Conservation (phyloP, 2,797 vertebrate species). For the Lithobates pipiens region DNA sequence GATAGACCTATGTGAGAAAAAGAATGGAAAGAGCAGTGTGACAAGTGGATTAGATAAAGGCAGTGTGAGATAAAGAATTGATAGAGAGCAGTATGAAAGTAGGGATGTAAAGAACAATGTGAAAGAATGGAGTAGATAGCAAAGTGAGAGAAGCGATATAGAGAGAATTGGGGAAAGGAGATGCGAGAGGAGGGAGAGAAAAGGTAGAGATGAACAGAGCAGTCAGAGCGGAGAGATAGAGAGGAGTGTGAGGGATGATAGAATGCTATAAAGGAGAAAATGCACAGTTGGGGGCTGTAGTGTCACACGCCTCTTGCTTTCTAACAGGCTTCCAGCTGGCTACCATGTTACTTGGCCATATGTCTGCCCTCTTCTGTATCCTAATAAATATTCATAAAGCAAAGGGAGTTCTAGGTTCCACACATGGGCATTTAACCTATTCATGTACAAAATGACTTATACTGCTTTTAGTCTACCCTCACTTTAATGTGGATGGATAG, state of each 20-base stretch:
- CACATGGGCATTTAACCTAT: slow-evolving; percentile 36
- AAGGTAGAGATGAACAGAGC: not conserved
- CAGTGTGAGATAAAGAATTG: not conserved
- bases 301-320: slow-evolving; percentile 40
- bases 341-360: slow-evolving; percentile 28
- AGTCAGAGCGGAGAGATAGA: slow-evolving; percentile 1
- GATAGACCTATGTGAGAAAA: not conserved
- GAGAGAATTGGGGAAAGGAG: not conserved
- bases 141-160: not conserved
- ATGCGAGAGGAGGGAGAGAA: not conserved
- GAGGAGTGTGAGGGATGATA: not conserved
- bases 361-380: slow-evolving; percentile 32
- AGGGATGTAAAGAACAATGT: not conserved
- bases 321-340: slow-evolving; percentile 50
- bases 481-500: no score
- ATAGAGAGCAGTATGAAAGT: not conserved
- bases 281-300: slow-evolving; percentile 12
- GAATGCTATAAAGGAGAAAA: not conserved
- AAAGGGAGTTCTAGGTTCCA: not conserved
- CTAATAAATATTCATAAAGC: slow-evolving; percentile 54
- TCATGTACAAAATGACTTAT: not conserved
- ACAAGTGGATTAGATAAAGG: not conserved
- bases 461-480: not conserved
- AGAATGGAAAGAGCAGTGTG: not conserved
- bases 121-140: not conserved